Evolutionary conservation across 2,888 invertebrate species (phyloP), one percentile per base, ranked within the genome.

Genomic region (Calliscelio sp.): DNA sequence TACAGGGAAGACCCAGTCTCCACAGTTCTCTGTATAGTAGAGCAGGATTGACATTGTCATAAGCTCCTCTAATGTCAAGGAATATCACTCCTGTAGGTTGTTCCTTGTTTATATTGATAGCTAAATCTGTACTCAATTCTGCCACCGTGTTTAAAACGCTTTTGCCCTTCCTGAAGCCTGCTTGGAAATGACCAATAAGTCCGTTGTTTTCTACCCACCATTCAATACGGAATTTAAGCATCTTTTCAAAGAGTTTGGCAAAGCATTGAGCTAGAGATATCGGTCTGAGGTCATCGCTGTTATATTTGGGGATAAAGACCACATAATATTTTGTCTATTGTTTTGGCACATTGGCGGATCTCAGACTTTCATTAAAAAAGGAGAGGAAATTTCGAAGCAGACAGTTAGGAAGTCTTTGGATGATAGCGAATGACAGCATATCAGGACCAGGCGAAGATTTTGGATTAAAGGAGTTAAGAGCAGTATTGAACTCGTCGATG

Each of bases 171-270:
- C 24, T 14, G 6, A 53, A 53, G 14, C 25, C 53, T 25, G 25
- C 5, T 32, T 61, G 61, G 24, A 24, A 41, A 22, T 41, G 5
- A 2, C 41, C 41, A n/a, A 61, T 61, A 1, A 41, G 0, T n/a
- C 20, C n/a, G n/a, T 61, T 61, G 14, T 61, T 5, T 61, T 61
- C 41, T 0, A 41, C 22, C 61, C 61, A 61, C 61, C 61, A 61
- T 41, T 61, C 22, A 1, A 61, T 2, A n/a, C n/a, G n/a, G n/a
- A n/a, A n/a, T 22, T 16, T 61, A n/a, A n/a, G n/a, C n/a, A n/a
- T 41, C 41, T 41, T 22, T 61, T 61, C 61, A n/a, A 41, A 61
- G 1, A 61, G n/a, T 22, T 61, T 61, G 8, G 14, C 38, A 11
- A 24, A n/a, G 16, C 24, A 24, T 61, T 41, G 61, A 22, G 61